phyloP scores from a whole-genome alignment of 2,113 vertebrate genomes.

The Nicator chloris region DNA sequence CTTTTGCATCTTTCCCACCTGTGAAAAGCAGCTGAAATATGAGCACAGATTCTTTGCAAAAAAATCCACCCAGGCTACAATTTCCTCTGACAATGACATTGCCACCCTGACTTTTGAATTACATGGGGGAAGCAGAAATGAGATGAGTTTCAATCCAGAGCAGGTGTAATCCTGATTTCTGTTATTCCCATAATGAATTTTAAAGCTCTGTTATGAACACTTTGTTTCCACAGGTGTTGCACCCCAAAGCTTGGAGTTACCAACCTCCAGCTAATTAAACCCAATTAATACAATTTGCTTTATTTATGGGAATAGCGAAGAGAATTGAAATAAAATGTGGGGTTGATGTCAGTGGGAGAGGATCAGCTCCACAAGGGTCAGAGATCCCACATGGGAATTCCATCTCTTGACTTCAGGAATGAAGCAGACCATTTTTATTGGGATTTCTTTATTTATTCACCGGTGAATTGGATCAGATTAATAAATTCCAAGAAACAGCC shows the following conservation, averaged over 20 bases:
- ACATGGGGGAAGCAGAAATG: background rate
- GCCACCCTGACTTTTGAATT: background rate
- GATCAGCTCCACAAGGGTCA: background rate
- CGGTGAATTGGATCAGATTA: no score
- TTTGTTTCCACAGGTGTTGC: background rate
- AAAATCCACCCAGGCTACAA: background rate
- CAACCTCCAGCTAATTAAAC: background rate
- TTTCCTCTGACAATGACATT: background rate
- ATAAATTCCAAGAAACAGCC: background rate
- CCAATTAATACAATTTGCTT: background rate
- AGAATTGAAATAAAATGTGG: background rate
- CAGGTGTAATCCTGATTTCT: slow-evolving; percentile 9
- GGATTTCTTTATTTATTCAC: background rate
- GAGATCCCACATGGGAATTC: background rate
- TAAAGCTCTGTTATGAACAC: background rate
- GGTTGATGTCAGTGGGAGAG: background rate
- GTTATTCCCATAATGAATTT: background rate
- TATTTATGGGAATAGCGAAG: background rate
- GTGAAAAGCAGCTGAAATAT: background rate
- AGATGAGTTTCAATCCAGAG: background rate
- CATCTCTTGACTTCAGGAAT: background rate
- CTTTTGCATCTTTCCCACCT: background rate
- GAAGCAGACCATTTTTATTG: background rate
- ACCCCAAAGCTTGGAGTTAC: background rate
- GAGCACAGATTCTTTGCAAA: background rate